Conservation (phyloP, 2,113 vertebrate species). For the Orthonyx spaldingii region DNA sequence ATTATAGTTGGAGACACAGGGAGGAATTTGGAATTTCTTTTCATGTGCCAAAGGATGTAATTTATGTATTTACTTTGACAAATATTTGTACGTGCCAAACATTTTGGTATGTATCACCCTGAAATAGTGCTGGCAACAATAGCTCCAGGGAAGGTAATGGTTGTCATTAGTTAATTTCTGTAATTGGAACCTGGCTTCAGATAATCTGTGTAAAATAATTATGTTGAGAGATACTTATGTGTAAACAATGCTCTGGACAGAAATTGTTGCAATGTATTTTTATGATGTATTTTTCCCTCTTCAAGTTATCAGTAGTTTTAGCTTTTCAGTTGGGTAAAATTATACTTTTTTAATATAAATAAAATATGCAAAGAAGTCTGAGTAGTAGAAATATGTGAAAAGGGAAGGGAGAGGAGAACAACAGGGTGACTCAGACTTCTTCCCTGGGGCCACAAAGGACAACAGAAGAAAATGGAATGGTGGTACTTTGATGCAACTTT, state of each 20-base stretch:
- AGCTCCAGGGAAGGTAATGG: neutral
- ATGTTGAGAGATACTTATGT: neutral
- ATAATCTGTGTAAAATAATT: neutral
- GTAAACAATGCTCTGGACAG: neutral
- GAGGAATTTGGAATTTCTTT: neutral
- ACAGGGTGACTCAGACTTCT: neutral
- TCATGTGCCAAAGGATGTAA: neutral
- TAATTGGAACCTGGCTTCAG: neutral
- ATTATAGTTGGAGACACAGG: neutral
- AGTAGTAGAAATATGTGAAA: neutral
- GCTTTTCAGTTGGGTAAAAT: neutral
- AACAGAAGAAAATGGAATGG: neutral
- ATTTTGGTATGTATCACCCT: neutral
- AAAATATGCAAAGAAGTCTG: neutral
- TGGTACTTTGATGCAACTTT: neutral
- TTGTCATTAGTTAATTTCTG: neutral
- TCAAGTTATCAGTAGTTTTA: neutral
- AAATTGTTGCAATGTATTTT: neutral
- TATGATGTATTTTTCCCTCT: neutral
- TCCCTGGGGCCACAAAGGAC: neutral
- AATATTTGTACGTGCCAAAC: neutral
- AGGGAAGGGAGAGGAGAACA: neutral
- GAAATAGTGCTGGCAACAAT: neutral
- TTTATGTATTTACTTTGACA: neutral
- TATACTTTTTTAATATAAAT: too few relatives aligned